Base-by-base conservation (phyloP, 2,888 invertebrate species). In the Dioctria linearis region DNA sequence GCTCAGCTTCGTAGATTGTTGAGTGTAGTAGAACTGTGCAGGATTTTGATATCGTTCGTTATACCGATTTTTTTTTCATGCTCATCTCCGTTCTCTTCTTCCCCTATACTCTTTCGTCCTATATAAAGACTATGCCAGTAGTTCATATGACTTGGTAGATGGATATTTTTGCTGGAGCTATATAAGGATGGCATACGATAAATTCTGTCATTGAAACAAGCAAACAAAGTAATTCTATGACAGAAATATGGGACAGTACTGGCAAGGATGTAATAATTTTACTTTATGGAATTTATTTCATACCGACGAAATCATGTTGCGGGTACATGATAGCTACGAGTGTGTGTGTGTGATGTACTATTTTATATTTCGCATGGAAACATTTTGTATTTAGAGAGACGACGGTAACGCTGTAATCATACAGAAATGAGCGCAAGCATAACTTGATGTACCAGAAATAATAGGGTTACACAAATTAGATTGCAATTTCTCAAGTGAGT, bases 151-250 rank as follows among this genome's bases (percentile, higher is more conserved):
- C 69, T 39, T 8, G 5, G 51, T 11, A 40, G 49, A 51, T 46
- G 61, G 76, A 49, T 76, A 63, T 76, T 76, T 76, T 43, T 63
- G 63, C 76, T 43, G 13, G 69, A 46, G 63, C 63, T 37, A 76
- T 43, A 25, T 25, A 63, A 46, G 78, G 54, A 78, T 67, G 65
- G 13, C 78, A 49, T 78, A 40, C 66, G 78, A 82, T 82, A 80
- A 80, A 82, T 82, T 82, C 78, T 71, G 78, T 78, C 80, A 82
- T 80, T 82, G 82, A 80, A 82, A 80, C 71, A 76, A 76, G 78
- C 80, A 82, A 82, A 82, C 82, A 82, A 82, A 82, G 82, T 82
- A 76, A 76, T 76, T 76, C 76, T 76, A 63, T 76, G 76, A 76
- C 76, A 76, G 76, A 76, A 76, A 76, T 76, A 76, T 76, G 76